Evolutionary conservation across 2,113 vertebrate genomes (phyloP), one percentile per base, ranked within the genome.

Genomic region (Salminus brasiliensis): DNA sequence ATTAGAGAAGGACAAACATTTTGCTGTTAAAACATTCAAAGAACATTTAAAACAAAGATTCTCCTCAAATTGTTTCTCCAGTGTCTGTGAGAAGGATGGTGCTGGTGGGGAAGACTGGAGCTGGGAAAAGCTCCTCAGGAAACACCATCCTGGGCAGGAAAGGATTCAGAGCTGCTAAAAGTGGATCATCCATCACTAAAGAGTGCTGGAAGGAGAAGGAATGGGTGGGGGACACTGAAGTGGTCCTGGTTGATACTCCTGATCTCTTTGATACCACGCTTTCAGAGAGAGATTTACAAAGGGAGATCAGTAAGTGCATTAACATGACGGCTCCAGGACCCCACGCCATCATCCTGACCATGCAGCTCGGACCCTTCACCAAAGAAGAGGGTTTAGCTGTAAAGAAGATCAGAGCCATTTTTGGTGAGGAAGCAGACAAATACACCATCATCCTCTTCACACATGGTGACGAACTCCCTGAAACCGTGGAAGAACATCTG

Each of bases 361-460:
- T 75, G 10, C 2, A 4, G 30, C 18, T 75, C 5, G 72, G 72
- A 6, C 43, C 39, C 18, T 63, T 49, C 72, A 71, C 68, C 13
- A 6, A 66, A 5, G 78, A 73, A 21, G 62, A 80, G 39, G 3
- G 1, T 12, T 25, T 27, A 1, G 8, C 71, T 25, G 60, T 80
- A 32, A 60, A 80, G 71, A 80, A 47, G 47, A 80, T 80, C 16
- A 73, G 49, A 47, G 49, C 52, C 0, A 11, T 79, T 30, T 79
- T 79, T 79, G 70, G 68, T 25, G 62, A 80, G 41, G 70, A 45
- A 66, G 70, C 78, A 67, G 60, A 73, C 53, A 67, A 74, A 65
- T 30, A 73, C 60, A 80, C 78, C 1, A 59, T 80, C 43, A 57
- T 80, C 25, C 78, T 73, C 45, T 80, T 80, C 13, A 79, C 70